phyloP scores from a whole-genome alignment of 2,888 invertebrate genomes.

The Macrophya alboannulata region DNA sequence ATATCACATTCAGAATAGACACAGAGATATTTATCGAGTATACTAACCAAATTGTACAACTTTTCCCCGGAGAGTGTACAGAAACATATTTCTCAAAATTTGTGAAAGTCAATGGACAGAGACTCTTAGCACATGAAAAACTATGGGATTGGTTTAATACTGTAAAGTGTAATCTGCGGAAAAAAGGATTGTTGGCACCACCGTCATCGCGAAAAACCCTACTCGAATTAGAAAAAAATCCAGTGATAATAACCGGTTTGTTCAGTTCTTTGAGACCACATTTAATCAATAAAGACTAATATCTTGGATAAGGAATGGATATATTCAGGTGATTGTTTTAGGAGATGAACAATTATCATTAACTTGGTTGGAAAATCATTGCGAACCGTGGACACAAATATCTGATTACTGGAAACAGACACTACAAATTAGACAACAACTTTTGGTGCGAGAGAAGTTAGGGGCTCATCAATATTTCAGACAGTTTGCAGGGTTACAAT shows the following conservation, averaged over 20 bases:
- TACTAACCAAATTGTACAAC: neutral
- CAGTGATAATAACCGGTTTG: neutral
- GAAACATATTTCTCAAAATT: neutral
- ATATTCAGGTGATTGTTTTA: neutral
- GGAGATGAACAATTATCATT: neutral
- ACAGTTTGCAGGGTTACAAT: neutral
- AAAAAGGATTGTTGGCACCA: neutral
- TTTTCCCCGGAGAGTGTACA: neutral
- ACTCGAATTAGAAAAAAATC: neutral
- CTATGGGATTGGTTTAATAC: neutral
- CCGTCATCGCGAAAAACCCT: neutral
- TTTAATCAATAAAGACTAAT: neutral
- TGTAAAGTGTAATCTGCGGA: neutral
- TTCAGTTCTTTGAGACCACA: neutral
- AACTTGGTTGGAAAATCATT: neutral
- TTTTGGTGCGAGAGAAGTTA: neutral
- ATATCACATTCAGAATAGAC: neutral
- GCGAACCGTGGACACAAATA: neutral
- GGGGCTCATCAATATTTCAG: neutral
- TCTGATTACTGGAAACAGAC: neutral
- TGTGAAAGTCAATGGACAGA: neutral
- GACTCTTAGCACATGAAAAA: neutral
- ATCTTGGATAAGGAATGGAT: neutral
- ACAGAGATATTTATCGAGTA: neutral
- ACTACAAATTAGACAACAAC: neutral